These are phyloP conservation scores for Metacarcinus magister DNA, from an alignment of 2,888 invertebrate genomes.

Conservation along the genomic window DNA sequence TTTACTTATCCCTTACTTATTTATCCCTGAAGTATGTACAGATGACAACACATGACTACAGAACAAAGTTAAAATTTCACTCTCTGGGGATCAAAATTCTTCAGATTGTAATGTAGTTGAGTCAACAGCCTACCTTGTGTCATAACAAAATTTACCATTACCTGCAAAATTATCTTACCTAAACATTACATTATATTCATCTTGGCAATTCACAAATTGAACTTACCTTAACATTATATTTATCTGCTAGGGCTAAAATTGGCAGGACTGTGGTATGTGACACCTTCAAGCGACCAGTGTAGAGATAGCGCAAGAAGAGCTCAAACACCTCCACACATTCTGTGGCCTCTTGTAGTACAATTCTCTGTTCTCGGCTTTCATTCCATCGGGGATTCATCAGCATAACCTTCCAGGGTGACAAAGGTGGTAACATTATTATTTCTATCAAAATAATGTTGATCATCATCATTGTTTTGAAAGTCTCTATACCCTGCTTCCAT, in stretches of 20 bases:
- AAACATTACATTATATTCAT: constrained; percentile 91
- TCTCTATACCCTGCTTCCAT: no score
- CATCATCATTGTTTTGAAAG: no score
- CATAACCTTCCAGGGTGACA: constrained; percentile 89
- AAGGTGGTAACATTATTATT: not conserved
- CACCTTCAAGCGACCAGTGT: constrained; percentile 95
- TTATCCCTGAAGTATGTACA: no score
- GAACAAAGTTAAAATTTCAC: not conserved
- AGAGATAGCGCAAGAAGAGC: constrained; percentile 94
- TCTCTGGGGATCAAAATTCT: not conserved
- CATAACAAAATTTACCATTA: not conserved
- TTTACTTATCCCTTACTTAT: no score
- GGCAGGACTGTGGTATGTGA: constrained; percentile 94
- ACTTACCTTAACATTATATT: constrained; percentile 94
- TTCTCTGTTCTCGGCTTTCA: constrained; percentile 93
- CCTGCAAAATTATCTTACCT: constrained; percentile 86
- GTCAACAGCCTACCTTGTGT: not conserved
- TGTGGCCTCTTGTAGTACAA: constrained; percentile 93
- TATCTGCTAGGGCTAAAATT: constrained; percentile 94
- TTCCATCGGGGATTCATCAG: constrained; percentile 96
- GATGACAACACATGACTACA: not conserved
- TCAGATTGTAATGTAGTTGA: not conserved
- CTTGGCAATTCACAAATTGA: no score
- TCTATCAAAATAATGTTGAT: not conserved
- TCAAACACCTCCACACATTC: constrained; percentile 94